Percentiles rank a stretch among this genome's conserved stretches.
phyloP scores from a whole-genome alignment of 1,140 invertebrate species.

The Catajapyx aquilonaris region DNA sequence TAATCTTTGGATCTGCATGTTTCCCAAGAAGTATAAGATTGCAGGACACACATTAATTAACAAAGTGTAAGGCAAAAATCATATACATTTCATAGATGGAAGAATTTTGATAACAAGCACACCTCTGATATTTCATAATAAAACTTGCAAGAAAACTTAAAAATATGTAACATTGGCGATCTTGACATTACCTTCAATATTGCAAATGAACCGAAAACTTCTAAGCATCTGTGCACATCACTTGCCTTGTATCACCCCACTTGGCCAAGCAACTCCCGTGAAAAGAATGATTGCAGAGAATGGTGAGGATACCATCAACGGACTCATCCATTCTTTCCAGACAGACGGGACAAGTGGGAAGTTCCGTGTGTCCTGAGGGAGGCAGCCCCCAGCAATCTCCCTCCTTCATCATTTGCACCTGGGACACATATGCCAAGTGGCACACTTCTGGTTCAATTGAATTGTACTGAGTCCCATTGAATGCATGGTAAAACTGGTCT shows the following conservation, averaged over 20 bases:
- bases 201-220: too few species aligned
- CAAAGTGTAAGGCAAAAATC: too few species aligned
- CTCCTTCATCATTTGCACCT: conserved; percentile 52
- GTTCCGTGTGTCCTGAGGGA: conserved; percentile 63
- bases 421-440: conserved; percentile 83
- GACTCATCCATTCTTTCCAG: conserved; percentile 95
- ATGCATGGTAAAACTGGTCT: conserved; percentile 77
- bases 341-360: conserved; percentile 95
- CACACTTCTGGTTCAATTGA: conserved; percentile 80
- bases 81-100: too few species aligned
- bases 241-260: conserved; percentile 74
- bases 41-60: too few species aligned
- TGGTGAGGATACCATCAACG: conserved; percentile 89
- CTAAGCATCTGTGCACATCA: too few species aligned
- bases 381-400: conserved; percentile 39
- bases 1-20: too few species aligned
- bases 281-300: conserved; percentile 96
- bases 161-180: too few species aligned
- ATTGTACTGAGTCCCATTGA: conserved; percentile 82
- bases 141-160: too few species aligned
- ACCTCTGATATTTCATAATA: too few species aligned
- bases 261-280: conserved; percentile 84
- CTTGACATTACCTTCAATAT: too few species aligned
- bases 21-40: too few species aligned
- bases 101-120: too few species aligned